These are phyloP conservation scores for Diachasmimorpha longicaudata DNA, from an alignment of 1,140 invertebrate genomes.

Conservation along the genomic window DNA sequence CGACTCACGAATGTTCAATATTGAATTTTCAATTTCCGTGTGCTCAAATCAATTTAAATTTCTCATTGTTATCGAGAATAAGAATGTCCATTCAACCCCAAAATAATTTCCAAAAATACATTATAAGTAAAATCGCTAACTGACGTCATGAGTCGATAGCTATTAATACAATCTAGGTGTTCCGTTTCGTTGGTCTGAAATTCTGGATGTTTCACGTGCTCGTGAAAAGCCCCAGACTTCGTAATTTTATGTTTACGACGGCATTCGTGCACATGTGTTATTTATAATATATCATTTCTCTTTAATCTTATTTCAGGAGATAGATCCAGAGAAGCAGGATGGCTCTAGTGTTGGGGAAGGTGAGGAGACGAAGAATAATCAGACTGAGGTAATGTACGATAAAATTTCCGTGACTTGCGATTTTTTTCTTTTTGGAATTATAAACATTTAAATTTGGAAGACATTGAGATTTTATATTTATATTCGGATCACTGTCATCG, in stretches of 20 bases:
- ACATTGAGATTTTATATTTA: slow-evolving; percentile 2
- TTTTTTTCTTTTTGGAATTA: not conserved
- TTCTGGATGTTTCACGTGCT: slow-evolving; percentile 11
- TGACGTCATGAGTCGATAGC: slow-evolving; percentile 35
- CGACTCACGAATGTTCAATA: too few relatives aligned
- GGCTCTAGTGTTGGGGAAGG: slow-evolving; percentile 59
- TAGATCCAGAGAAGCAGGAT: slow-evolving; percentile 68
- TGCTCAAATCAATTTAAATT: not conserved
- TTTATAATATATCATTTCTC: not conserved
- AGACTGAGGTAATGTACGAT: slow-evolving; percentile 60
- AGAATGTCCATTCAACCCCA: not conserved
- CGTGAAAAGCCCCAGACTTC: not conserved
- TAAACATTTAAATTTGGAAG: slow-evolving; percentile 1
- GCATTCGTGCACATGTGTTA: not conserved
- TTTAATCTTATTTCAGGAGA: slow-evolving; percentile 60
- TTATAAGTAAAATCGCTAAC: slow-evolving; percentile 18
- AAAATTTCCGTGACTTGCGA: not conserved
- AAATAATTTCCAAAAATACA: not conserved
- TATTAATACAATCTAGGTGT: slow-evolving; percentile 34
- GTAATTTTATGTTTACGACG: not conserved
- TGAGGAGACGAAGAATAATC: slow-evolving; percentile 64
- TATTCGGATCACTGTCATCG: not conserved
- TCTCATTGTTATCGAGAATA: not conserved
- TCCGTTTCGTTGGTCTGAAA: slow-evolving; percentile 22
- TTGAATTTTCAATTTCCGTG: too few relatives aligned